Evolutionary conservation across 2,888 invertebrate genomes (phyloP), one percentile per base, ranked within the genome.

Genomic region (Parnassius orleans): DNA sequence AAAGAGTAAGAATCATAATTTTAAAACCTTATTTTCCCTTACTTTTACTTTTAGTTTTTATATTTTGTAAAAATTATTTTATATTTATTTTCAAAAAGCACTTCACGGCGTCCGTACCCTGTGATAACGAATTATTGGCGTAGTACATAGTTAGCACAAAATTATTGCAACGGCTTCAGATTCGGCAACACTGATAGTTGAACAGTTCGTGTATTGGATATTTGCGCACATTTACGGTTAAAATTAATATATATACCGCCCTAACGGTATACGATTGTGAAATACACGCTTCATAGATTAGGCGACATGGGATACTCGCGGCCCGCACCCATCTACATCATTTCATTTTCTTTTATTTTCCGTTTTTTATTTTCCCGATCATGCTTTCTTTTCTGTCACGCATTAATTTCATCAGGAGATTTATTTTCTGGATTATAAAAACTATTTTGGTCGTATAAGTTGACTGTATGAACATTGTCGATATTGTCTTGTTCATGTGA

Each of bases 391-490:
- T 80, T 71, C 75, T 86, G 82, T 81, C 75, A 81, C 79, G 87
- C 87, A 83, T 69, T 68, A 67, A 70, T 72, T 76, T 77, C 74
- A 80, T 75, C 74, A 80, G 72, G 75, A 81, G 67, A 69, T 73
- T 77, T 81, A 68, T 67, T 60, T 60, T 60, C 46, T 60, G 56
- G 61, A 68, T 67, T 66, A 73, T 75, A 89, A 91, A 91, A 91
- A 90, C 91, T 86, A 91, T 91, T 91, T 91, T 91, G 91, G 91
- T 91, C 91, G 91, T 89, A 83, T 87, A 83, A 78, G 78, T 87
- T 83, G 78, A 82, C 79, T 86, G 82, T 84, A 75, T 79, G 79
- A 79, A 80, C 80, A 78, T 84, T 81, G 79, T 86, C 80, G 74
- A 76, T 76, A 83, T 81, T 89, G 90, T 90, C 89, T 89, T 90